A percentile compares a stretch with the other conserved stretches of the same genome.
Conservation (phyloP, 1,140 invertebrate species). For the Ips typographus region DNA sequence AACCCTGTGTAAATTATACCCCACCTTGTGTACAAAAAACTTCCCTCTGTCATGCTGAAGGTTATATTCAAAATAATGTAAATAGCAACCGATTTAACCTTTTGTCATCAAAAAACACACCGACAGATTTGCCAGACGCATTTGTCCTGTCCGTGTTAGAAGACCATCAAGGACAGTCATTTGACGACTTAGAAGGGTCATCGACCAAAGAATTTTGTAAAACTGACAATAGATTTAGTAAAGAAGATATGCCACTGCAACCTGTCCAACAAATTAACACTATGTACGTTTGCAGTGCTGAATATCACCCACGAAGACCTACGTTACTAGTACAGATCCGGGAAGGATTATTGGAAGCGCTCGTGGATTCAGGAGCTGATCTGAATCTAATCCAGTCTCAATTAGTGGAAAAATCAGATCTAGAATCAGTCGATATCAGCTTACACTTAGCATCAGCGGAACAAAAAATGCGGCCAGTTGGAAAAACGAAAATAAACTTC, state of each 20-base stretch:
- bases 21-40: too few species aligned
- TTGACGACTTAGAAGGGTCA: not conserved
- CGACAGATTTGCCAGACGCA: too few species aligned
- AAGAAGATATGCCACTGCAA: not conserved
- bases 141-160: too few species aligned
- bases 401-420: too few species aligned
- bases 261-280: not conserved
- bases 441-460: too few species aligned
- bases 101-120: too few species aligned
- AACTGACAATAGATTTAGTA: not conserved
- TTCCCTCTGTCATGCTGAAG: too few species aligned
- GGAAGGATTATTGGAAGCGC: not conserved
- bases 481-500: not conserved
- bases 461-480: not conserved
- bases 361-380: not conserved
- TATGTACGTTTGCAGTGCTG: not conserved
- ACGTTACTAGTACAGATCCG: not conserved
- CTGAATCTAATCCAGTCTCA: not conserved
- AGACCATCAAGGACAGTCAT: not conserved
- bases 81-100: too few species aligned
- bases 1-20: too few species aligned
- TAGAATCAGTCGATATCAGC: too few species aligned
- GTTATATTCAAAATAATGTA: too few species aligned
- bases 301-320: slow-evolving; percentile 1
- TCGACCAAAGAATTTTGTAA: not conserved